A percentile compares a stretch with the other conserved stretches of the same genome.
phyloP scores from a whole-genome alignment of 2,797 vertebrate species.

The Picus viridis region DNA sequence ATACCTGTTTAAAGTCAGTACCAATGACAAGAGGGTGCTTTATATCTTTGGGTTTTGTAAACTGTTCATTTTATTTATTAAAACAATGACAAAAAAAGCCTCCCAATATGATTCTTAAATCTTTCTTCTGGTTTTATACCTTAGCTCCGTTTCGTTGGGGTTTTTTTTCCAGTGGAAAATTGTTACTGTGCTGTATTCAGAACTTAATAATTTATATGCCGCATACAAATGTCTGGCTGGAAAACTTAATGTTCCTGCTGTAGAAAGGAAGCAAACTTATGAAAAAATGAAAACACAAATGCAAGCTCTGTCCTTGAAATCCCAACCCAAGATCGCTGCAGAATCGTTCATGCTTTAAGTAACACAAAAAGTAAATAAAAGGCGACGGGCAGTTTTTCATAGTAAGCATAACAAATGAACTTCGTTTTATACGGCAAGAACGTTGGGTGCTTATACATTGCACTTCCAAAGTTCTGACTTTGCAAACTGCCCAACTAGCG shows the following conservation, averaged over 20 bases:
- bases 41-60: neutral
- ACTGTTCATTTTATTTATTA: neutral
- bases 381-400: conserved; percentile 38
- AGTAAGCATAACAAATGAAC: conserved; percentile 47
- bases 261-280: conserved; percentile 30
- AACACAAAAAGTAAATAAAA: conserved; percentile 49
- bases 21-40: neutral
- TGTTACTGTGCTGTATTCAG: neutral
- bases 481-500: neutral
- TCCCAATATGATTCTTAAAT: neutral
- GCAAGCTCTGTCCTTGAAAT: conserved; percentile 52
- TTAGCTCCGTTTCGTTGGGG: neutral
- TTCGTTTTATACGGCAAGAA: neutral
- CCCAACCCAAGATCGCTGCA: conserved; percentile 29
- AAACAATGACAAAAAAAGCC: neutral
- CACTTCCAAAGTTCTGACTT: conserved; percentile 1
- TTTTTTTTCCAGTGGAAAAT: conserved; percentile 9
- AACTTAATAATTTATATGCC: conserved; percentile 54
- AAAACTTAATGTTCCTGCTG: conserved; percentile 25
- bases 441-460: neutral
- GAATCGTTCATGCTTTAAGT: conserved; percentile 64
- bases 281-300: conserved; percentile 57
- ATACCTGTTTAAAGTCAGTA: conserved; percentile 8
- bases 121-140: neutral
- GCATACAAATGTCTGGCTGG: neutral